Conservation (phyloP, 2,888 invertebrate species). For the Cheilosia variabilis region DNA sequence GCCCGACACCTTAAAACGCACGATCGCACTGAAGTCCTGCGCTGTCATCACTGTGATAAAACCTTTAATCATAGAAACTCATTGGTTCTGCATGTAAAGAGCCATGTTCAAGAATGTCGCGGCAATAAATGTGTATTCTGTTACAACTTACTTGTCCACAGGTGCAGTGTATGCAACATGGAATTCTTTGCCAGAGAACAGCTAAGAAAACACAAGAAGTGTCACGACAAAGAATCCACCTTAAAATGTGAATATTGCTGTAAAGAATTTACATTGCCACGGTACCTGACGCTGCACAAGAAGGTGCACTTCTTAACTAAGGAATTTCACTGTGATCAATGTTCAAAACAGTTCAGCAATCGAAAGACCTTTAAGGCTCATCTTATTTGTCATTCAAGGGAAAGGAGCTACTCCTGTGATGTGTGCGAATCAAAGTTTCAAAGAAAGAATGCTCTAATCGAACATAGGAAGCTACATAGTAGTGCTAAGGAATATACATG, state of each 20-base stretch:
- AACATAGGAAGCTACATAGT: slow-evolving; percentile 54
- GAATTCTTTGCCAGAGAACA: slow-evolving; percentile 62
- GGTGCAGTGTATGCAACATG: slow-evolving; percentile 39
- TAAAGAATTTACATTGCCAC: slow-evolving; percentile 52
- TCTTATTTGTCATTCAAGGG: slow-evolving; percentile 56
- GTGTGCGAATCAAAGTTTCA: slow-evolving; percentile 56
- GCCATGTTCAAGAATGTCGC: slow-evolving; percentile 42
- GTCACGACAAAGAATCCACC: slow-evolving; percentile 21
- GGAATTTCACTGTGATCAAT: slow-evolving; percentile 51
- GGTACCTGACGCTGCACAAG: slow-evolving; percentile 48
- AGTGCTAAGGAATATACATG: slow-evolving; percentile 49
- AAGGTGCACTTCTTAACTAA: slow-evolving; percentile 30
- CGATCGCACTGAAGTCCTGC: slow-evolving; percentile 15
- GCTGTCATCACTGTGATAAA: slow-evolving; percentile 64
- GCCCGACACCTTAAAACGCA: slow-evolving; percentile 47
- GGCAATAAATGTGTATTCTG: slow-evolving; percentile 47
- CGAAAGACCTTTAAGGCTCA: slow-evolving; percentile 54
- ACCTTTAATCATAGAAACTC: slow-evolving; percentile 60
- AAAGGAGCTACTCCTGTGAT: slow-evolving; percentile 44
- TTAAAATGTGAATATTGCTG: slow-evolving; percentile 55
- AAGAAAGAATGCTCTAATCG: slow-evolving; percentile 53
- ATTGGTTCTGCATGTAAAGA: slow-evolving; percentile 59
- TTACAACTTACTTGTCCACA: slow-evolving; percentile 59
- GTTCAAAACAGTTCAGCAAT: slow-evolving; percentile 51
- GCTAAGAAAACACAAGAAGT: slow-evolving; percentile 52